Percentiles rank a stretch among this genome's conserved stretches.
Evolutionary conservation across 2,113 vertebrate genomes (phyloP).

Genomic region (Thymallus thymallus): DNA sequence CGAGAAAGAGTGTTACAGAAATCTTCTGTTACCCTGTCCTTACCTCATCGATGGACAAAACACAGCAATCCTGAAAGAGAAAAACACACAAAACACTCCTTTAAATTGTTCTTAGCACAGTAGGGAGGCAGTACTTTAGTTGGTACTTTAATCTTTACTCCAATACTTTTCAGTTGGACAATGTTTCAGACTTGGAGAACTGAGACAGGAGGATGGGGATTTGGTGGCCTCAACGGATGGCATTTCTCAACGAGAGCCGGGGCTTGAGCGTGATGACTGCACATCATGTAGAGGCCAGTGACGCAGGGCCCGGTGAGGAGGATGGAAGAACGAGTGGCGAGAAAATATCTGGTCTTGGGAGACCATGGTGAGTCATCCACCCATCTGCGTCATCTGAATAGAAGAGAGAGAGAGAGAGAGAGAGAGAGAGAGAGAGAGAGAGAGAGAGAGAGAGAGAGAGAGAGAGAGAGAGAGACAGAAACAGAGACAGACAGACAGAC

Average conservation of each 20-base stretch:
- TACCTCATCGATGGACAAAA: too few relatives aligned
- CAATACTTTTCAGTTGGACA: neutral
- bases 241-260: constrained; percentile 8
- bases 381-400: constrained; percentile 36
- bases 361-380: constrained; percentile 50
- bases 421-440: constrained; percentile 17
- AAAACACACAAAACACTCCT: too few relatives aligned
- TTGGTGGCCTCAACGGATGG: constrained; percentile 4
- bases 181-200: neutral
- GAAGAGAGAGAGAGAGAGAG: neutral
- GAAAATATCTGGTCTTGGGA: constrained; percentile 46
- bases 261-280: constrained; percentile 18
- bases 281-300: constrained; percentile 27
- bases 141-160: too few relatives aligned
- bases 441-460: neutral
- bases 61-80: too few relatives aligned
- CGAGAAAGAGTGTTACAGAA: too few relatives aligned
- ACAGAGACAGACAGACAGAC: neutral
- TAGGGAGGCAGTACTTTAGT: too few relatives aligned
- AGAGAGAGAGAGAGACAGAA: neutral
- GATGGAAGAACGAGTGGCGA: constrained; percentile 11
- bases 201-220: neutral
- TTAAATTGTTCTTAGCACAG: too few relatives aligned
- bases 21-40: too few relatives aligned
- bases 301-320: constrained; percentile 30